Conservation (phyloP, 2,888 invertebrate species). For the Coremacera marginata region DNA sequence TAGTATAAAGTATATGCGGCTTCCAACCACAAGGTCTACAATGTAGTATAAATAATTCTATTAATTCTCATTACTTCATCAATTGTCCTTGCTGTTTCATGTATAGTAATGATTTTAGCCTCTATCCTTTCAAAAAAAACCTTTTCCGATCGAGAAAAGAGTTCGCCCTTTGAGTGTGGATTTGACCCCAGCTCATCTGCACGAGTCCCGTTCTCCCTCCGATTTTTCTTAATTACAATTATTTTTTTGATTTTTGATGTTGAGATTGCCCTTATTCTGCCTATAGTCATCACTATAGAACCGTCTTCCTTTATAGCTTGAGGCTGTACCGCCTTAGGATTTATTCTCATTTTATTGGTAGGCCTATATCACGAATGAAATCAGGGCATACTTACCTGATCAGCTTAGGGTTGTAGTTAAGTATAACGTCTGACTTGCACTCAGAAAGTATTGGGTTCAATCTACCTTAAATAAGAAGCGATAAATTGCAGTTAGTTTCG, state of each 20-base stretch:
- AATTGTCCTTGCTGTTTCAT: conserved; percentile 49
- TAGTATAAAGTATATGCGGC: conserved; percentile 72
- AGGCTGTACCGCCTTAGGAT: no score
- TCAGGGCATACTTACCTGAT: no score
- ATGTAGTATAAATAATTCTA: conserved; percentile 73
- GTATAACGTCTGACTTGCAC: no score
- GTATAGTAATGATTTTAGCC: conserved; percentile 71
- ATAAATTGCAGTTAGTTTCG: no score
- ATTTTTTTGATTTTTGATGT: conserved; percentile 82
- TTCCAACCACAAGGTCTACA: conserved; percentile 76
- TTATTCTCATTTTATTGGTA: no score
- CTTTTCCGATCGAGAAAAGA: conserved; percentile 74
- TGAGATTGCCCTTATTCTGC: conserved; percentile 70
- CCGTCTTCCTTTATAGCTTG: no score
- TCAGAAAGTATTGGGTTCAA: no score
- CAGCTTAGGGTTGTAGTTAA: no score
- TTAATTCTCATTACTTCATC: no score
- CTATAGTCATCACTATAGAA: no score
- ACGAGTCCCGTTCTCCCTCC: conserved; percentile 72
- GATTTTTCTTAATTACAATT: conserved; percentile 77
- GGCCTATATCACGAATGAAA: no score
- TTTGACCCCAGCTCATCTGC: conserved; percentile 68
- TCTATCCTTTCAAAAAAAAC: conserved; percentile 74
- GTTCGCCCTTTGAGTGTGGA: conserved; percentile 76
- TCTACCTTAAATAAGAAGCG: no score